Conservation (phyloP, 2,888 invertebrate species). For the Plagodis pulveraria region DNA sequence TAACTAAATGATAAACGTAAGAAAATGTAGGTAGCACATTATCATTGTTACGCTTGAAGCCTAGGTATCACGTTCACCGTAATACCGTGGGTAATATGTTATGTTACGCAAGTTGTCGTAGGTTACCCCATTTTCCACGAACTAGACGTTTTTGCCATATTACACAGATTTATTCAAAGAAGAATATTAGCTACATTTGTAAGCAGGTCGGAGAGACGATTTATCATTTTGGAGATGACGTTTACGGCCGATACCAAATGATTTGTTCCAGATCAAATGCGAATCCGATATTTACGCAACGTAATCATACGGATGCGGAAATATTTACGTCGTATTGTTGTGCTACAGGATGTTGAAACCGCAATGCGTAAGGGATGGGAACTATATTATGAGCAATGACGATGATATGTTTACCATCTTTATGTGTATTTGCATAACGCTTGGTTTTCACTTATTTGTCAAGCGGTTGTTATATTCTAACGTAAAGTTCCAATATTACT, state of each 20-base stretch:
- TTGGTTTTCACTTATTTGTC: not conserved
- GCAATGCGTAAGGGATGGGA: constrained; percentile 17
- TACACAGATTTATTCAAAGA: constrained; percentile 36
- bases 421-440: not conserved
- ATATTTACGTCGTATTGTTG: constrained; percentile 42
- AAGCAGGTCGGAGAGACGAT: constrained; percentile 65
- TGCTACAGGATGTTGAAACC: constrained; percentile 24
- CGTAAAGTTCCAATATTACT: no score
- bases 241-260: constrained; percentile 64
- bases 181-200: constrained; percentile 51
- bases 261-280: constrained; percentile 70
- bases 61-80: constrained; percentile 7
- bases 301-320: constrained; percentile 50
- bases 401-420: constrained; percentile 6
- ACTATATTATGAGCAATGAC: constrained; percentile 9
- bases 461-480: no score
- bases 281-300: constrained; percentile 64
- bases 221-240: constrained; percentile 67
- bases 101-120: constrained; percentile 5
- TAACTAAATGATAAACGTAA: not conserved
- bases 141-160: constrained; percentile 38
- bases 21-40: not conserved
- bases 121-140: constrained; percentile 32
- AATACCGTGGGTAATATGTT: constrained; percentile 10
- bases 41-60: constrained; percentile 1